These are phyloP conservation scores for Piscicola geometra DNA, from an alignment of 2,888 invertebrate genomes.

Conservation along the genomic window DNA sequence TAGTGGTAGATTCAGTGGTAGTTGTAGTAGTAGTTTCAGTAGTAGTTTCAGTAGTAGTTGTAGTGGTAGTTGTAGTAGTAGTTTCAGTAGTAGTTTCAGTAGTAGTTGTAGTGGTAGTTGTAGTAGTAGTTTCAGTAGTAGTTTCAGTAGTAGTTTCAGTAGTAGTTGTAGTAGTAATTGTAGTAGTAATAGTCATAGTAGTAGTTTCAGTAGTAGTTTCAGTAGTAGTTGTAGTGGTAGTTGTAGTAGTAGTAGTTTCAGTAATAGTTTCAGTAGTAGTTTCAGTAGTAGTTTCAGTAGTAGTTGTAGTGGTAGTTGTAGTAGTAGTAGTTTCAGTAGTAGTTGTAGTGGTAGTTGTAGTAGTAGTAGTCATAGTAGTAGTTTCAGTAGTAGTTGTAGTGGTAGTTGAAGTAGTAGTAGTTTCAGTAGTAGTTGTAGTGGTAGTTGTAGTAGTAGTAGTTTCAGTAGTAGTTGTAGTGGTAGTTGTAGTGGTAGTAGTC, in stretches of 20 bases:
- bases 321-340: constrained; percentile 33
- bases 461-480: background rate
- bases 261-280: too few species aligned
- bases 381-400: constrained; percentile 36
- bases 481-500: constrained; percentile 3
- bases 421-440: constrained; percentile 41
- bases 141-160: constrained; percentile 32
- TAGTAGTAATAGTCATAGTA: constrained; percentile 9
- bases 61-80: constrained; percentile 9
- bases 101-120: constrained; percentile 36
- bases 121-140: constrained; percentile 37
- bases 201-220: background rate
- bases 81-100: constrained; percentile 30
- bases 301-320: constrained; percentile 32
- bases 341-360: constrained; percentile 26
- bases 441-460: constrained; percentile 7
- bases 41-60: background rate
- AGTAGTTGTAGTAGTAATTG: constrained; percentile 37
- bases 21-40: background rate
- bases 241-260: too few species aligned
- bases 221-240: too few species aligned
- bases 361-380: constrained; percentile 36
- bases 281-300: too few species aligned
- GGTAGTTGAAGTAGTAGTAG: constrained; percentile 35
- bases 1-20: background rate